Base-by-base conservation (phyloP, 2,113 vertebrate genomes). In the Zootoca vivipara region DNA sequence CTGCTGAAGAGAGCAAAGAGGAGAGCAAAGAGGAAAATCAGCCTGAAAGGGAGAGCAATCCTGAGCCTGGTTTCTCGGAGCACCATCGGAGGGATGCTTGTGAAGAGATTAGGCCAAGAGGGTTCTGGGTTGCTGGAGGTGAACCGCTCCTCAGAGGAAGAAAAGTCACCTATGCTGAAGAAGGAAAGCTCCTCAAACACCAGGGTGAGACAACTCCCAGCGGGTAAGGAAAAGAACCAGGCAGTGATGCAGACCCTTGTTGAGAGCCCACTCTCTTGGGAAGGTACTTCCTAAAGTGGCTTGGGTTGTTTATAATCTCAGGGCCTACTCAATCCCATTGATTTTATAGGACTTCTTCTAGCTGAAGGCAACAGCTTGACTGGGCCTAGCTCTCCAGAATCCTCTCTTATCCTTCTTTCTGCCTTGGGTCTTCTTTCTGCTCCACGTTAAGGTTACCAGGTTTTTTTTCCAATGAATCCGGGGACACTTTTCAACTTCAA, bases 211-310 rank as follows among this genome's bases (percentile, higher is more conserved):
- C 87, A 91, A 28, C 83, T 90, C 64, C 86, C 52, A 38, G 24
- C 85, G 74, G 88, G 83, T 75, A 92, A 96, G 46, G 87, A 96
- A 2, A 89, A 87, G 13, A 82, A 65, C 24, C 77, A 52, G 93
- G 93, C 89, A 91, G 87, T 81, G 70, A 5, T 91, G 91, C 92
- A 92, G 93, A 93, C 89, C 86, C 93, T 91, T 38, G 62, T 82
- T 78, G 89, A 92, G 92, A 40, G 1, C 78, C 65, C 78, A 52
- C 86, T 89, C 46, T 87, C 81, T 65, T 86, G 90, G 78, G 92
- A 93, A 95, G 93, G 90, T 93, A 94, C 82, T 87, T 85, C 84
- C 81, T 91, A 58, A 89, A 84, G 81, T 65, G 79, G 92, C n/a
- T 84, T 73, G 12, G 15, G n/a, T 5, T 33, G 89, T 3, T 82